These are phyloP conservation scores for Sclerurus mexicanus DNA, from an alignment of 2,113 vertebrate species.

Conservation along the genomic window DNA sequence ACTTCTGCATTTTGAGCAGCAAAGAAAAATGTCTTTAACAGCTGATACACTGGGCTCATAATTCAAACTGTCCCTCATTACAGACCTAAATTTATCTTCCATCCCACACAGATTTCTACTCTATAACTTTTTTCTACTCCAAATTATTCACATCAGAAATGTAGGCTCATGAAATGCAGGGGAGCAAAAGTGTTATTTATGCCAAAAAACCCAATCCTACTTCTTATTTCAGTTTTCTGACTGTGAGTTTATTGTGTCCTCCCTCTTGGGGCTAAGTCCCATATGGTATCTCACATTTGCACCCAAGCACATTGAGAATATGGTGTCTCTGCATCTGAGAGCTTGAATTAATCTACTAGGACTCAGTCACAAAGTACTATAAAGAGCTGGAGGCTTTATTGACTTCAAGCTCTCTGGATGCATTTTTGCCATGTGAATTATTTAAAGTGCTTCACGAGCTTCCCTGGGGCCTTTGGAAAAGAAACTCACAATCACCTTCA, in stretches of 20 bases:
- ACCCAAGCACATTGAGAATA: constrained; percentile 1
- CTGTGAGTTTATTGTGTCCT: constrained; percentile 13
- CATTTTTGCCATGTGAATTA: constrained; percentile 41
- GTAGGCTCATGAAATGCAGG: constrained; percentile 17
- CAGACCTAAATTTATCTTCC: constrained; percentile 58
- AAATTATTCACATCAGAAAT: constrained; percentile 53
- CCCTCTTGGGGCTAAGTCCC: constrained; percentile 4
- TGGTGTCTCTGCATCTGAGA: background rate
- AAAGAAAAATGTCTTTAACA: background rate
- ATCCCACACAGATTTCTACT: constrained; percentile 34
- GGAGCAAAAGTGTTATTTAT: constrained; percentile 44
- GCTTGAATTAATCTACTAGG: constrained; percentile 33
- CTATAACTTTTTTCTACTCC: constrained; percentile 18
- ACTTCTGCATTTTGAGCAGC: constrained; percentile 28
- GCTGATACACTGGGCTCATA: constrained; percentile 1
- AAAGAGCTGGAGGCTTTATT: constrained; percentile 43
- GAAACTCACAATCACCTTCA: background rate
- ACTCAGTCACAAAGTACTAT: background rate
- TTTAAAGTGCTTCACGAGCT: background rate
- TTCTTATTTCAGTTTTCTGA: constrained; percentile 17
- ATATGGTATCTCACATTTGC: constrained; percentile 43
- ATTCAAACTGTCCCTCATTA: constrained; percentile 50
- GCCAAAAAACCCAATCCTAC: constrained; percentile 2
- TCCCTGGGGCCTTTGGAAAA: constrained; percentile 38
- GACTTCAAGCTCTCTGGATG: constrained; percentile 21